Conservation (phyloP, 2,113 vertebrate species). For the Machaerirhynchus nigripectus region DNA sequence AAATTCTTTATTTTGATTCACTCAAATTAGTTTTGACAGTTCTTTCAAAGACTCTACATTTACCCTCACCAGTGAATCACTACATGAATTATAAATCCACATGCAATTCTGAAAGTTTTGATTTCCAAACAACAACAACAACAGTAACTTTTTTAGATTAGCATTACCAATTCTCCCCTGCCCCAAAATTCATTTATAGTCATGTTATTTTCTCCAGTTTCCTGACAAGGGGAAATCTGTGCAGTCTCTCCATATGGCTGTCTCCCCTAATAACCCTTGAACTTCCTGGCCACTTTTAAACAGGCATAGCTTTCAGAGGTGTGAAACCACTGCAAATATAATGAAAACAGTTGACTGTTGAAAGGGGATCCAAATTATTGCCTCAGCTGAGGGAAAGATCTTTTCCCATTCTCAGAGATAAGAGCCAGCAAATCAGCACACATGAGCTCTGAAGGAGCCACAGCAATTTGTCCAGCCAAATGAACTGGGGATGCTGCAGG, state of each 20-base stretch:
- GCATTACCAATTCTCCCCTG: background rate
- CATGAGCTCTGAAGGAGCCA: background rate
- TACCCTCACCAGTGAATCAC: background rate
- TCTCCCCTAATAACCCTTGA: background rate
- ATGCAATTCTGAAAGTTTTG: background rate
- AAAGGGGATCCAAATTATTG: constrained; percentile 17
- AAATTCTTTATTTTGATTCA: background rate
- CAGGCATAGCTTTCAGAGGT: background rate
- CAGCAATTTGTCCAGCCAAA: constrained; percentile 44
- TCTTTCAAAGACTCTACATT: background rate
- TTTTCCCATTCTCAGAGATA: constrained; percentile 15
- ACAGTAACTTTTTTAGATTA: background rate
- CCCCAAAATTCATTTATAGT: background rate
- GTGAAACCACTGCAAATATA: background rate
- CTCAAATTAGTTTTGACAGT: background rate
- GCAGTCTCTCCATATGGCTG: background rate
- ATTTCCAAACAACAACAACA: background rate
- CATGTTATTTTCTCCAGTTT: background rate
- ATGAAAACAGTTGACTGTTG: background rate
- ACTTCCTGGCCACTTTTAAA: background rate
- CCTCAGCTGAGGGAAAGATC: constrained; percentile 24
- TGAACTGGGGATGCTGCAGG: constrained; percentile 12
- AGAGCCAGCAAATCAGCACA: constrained; percentile 15
- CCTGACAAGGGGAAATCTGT: background rate
- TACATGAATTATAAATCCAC: background rate